Conservation (phyloP, 2,888 invertebrate genomes). For the Hemaris fuciformis region DNA sequence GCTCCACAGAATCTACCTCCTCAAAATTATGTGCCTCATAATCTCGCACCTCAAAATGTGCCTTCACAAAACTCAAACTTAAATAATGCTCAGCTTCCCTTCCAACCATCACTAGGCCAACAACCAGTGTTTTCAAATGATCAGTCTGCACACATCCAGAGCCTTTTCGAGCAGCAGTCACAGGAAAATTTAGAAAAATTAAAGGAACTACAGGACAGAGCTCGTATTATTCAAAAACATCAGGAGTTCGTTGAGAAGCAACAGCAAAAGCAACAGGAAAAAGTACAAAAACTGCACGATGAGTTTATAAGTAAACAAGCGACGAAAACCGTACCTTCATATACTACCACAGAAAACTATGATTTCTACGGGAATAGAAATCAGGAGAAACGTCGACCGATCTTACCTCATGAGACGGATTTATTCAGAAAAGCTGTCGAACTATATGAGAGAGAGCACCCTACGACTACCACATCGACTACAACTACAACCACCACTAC, state of each 20-base stretch:
- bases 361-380: constrained; percentile 60
- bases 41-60: not conserved
- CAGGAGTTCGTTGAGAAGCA: constrained; percentile 90
- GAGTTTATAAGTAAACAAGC: constrained; percentile 87
- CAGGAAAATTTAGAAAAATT: constrained; percentile 83
- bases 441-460: constrained; percentile 85
- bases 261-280: constrained; percentile 89
- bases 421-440: constrained; percentile 85
- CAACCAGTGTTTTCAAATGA: constrained; percentile 71
- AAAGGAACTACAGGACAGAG: constrained; percentile 86
- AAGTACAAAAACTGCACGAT: constrained; percentile 86
- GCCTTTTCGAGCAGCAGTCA: constrained; percentile 82
- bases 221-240: constrained; percentile 87
- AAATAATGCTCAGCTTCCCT: constrained; percentile 64
- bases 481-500: constrained; percentile 85
- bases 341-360: constrained; percentile 73
- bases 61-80: constrained; percentile 48
- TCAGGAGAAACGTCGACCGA: constrained; percentile 70
- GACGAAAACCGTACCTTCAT: constrained; percentile 80
- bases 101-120: constrained; percentile 63
- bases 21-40: not conserved
- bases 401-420: constrained; percentile 84
- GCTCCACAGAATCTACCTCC: constrained; percentile 45
- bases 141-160: constrained; percentile 79
- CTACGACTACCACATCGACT: constrained; percentile 85